Evolutionary conservation across 2,888 invertebrate genomes (phyloP), one percentile per base, ranked within the genome.

Genomic region (Eucera pruinosa): DNA sequence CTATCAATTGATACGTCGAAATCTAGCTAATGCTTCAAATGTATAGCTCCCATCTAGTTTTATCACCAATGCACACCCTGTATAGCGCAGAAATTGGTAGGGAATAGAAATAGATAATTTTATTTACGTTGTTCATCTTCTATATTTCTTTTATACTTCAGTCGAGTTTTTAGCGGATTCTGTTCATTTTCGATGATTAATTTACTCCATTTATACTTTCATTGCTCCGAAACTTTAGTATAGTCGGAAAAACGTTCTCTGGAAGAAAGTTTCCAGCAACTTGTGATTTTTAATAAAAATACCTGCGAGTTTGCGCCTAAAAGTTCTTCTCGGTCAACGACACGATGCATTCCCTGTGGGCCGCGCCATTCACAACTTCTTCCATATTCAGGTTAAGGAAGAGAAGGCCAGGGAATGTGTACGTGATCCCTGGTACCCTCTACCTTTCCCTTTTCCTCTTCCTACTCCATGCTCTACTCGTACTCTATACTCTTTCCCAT

Each of bases 301-400:
- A 20, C 36, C 30, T 43, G 13, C 36, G 25, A n/a, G 27, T 52
- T 62, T 41, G 27, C 20, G 30, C 36, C 41, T 15, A 41, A 61
- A 62, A 36, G 11, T 55, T 23, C 13, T 7, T 1, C 1, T 13
- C 15, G 27, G 9, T 15, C 48, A 18, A 30, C 45, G 48, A n/a
- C 57, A 18, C 27, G 11, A 18, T 9, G 43, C 62, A 43, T 48
- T 60, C 54, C 23, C 58, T n/a, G 0, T 6, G 50, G 9, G 41
- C 57, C 20, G 11, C 69, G 36, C 15, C 47, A 66, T 50, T 41
- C 47, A 43, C 39, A 41, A 39, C 60, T 55, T 55, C 61, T 76
- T 67, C 57, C 76, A 67, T 76, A 67, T 76, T 64, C 66, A 64
- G 62, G 67, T 76, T 64, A 71, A 76, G 77, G 67, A 76, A 76